Evolutionary conservation across 2,888 invertebrate genomes (phyloP), one percentile per base, ranked within the genome.

Genomic region (Campoplex capitator): DNA sequence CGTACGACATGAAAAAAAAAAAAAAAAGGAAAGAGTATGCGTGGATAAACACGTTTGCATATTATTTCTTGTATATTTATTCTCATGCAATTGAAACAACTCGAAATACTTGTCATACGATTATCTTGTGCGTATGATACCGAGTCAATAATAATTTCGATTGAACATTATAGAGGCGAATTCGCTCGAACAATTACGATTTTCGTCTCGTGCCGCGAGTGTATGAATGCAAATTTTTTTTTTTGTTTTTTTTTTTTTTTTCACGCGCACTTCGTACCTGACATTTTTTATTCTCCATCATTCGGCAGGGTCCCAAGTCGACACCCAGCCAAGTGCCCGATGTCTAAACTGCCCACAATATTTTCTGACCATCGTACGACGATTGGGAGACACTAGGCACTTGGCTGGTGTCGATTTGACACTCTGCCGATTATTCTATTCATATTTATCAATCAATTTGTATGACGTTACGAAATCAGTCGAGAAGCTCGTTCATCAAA

Each of bases 41-140:
- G 1, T 13, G 62, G 62, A 62, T 62, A 62, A 62, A 62, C 32
- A 62, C 4, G 28, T 13, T 9, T 8, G 11, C 23, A 32, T 35
- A 67, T 51, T 77, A 54, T 73, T 35, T 51, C 11, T n/a, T 13
- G 35, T n/a, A n/a, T 56, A 73, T 73, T 73, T 73, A 73, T 35
- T 23, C 54, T 38, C 51, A 18, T 11, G 54, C 77, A 68, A 68
- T 78, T 78, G 68, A 78, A 78, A 78, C 38, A 78, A 68, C 67
- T 38, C 18, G 62, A 48, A 45, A 58, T 62, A 62, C n/a, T 38
- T 68, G 38, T 78, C 28, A 54, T 67, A 48, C 77, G 23, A 38
- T 68, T 68, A 68, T 54, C 23, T 68, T 28, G 77, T 68, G 77
- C 77, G 77, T 54, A 77, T 54, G 45, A 77, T 51, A 32, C 28